phyloP scores from a whole-genome alignment of 92 coral and sea anemone species.

The Heliopora coerulea region DNA sequence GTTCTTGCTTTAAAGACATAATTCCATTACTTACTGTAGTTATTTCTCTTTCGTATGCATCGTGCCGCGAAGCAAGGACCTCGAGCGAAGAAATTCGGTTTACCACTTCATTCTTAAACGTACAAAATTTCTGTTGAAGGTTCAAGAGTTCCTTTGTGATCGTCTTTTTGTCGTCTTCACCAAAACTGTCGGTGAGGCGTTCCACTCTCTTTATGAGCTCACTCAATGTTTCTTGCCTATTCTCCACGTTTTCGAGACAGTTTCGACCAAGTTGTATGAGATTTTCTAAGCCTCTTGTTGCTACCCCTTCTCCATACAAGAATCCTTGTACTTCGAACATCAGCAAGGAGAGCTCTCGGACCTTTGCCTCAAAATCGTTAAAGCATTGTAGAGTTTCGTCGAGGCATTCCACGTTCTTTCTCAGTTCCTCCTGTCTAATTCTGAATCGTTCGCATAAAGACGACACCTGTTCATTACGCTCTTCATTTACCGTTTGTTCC shows the following conservation, averaged over 20 bases:
- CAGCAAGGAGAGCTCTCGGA: conserved; percentile 26
- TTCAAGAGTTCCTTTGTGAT: conserved; percentile 13
- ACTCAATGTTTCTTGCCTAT: conserved; percentile 1
- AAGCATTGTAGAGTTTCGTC: conserved; percentile 30
- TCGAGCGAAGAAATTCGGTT: conserved; percentile 21
- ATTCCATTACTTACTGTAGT: conserved; percentile 7
- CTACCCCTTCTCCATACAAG: conserved; percentile 25
- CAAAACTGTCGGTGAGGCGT: conserved; percentile 21
- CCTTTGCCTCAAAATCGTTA: conserved; percentile 35
- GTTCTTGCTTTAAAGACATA: conserved; percentile 23
- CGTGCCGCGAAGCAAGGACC: conserved; percentile 2
- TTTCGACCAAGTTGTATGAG: conserved; percentile 19
- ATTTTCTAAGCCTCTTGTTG: conserved; percentile 24
- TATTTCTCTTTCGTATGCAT: neutral
- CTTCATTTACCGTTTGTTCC: neutral
- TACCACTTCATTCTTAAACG: conserved; percentile 1
- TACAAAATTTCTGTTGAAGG: conserved; percentile 15
- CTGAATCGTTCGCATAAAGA: conserved; percentile 18
- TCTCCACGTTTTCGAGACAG: conserved; percentile 18
- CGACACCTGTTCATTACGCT: neutral
- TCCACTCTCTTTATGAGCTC: conserved; percentile 25
- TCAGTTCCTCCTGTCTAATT: conserved; percentile 12
- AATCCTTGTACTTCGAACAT: conserved; percentile 35
- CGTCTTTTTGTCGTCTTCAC: conserved; percentile 16
- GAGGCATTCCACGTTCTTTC: conserved; percentile 31